Evolutionary conservation across 2,888 invertebrate species (phyloP).

Genomic region (Eurytoma californica): DNA sequence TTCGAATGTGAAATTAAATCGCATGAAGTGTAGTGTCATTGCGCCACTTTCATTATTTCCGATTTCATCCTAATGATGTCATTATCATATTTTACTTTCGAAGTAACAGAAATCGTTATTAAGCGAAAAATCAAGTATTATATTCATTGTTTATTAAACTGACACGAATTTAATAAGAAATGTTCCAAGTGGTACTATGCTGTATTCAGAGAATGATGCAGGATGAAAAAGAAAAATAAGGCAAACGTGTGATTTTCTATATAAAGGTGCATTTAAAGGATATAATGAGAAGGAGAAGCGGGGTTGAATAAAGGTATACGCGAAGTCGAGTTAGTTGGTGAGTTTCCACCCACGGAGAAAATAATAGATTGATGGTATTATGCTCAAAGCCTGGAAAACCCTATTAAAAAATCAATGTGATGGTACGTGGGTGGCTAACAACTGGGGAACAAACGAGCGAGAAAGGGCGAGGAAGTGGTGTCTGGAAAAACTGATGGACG

Average conservation of each 20-base stretch:
- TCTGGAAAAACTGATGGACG: conserved; percentile 27
- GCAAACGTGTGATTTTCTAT: no score
- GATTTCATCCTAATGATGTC: no score
- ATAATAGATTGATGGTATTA: conserved; percentile 57
- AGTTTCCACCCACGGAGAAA: conserved; percentile 54
- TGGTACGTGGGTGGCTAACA: conserved; percentile 39
- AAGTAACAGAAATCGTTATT: no score
- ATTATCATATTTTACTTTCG: no score
- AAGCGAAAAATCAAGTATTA: no score
- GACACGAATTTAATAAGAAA: no score
- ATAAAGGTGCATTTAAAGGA: conserved; percentile 17
- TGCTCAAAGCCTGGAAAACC: conserved; percentile 42
- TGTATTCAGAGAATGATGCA: no score
- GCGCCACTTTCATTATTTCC: conserved; percentile 14
- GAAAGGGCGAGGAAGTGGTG: conserved; percentile 33
- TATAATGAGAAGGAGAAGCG: conserved; percentile 37
- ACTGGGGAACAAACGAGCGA: conserved; percentile 19
- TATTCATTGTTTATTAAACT: no score
- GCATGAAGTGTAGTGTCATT: conserved; percentile 3
- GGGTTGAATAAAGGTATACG: conserved; percentile 28
- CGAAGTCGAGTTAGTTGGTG: conserved; percentile 34
- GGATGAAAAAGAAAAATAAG: no score
- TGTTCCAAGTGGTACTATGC: no score
- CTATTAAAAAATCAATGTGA: conserved; percentile 46
- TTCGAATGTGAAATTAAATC: conserved; percentile 31